Percentiles rank a stretch among this genome's conserved stretches.
Evolutionary conservation across 2,797 vertebrate species (phyloP).

Genomic region (Acestrorhynchus altus): DNA sequence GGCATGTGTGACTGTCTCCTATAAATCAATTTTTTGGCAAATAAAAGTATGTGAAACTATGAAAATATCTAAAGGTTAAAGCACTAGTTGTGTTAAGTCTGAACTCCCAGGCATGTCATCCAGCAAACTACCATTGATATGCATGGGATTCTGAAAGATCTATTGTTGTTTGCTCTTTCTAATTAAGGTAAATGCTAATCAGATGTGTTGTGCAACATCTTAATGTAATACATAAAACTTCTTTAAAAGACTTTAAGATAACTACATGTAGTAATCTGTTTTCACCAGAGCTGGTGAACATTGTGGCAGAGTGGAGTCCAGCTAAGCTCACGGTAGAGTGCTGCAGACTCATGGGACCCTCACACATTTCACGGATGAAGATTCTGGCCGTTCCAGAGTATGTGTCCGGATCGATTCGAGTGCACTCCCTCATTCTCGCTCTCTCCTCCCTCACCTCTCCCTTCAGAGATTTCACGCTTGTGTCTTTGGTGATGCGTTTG

Average conservation of each 20-base stretch:
- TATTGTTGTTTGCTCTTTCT: not conserved
- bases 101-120: not conserved
- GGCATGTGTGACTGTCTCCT: no score
- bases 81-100: not conserved
- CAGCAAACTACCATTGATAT: not conserved
- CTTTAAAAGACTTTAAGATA: not conserved
- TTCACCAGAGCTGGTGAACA: not conserved
- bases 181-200: not conserved
- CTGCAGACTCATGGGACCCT: slow-evolving; percentile 59
- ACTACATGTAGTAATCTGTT: not conserved
- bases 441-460: slow-evolving; percentile 38
- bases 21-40: no score
- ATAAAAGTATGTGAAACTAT: no score
- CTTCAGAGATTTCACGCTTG: slow-evolving; percentile 67
- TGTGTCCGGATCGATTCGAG: slow-evolving; percentile 67
- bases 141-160: not conserved
- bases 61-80: no score
- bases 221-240: not conserved
- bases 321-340: not conserved
- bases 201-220: not conserved
- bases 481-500: slow-evolving; percentile 77
- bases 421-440: slow-evolving; percentile 33
- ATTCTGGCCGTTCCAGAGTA: slow-evolving; percentile 63
- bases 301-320: not conserved
- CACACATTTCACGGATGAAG: slow-evolving; percentile 76